Evolutionary conservation across 2,888 invertebrate species (phyloP).

Genomic region (Chalcosyrphus nemorum): DNA sequence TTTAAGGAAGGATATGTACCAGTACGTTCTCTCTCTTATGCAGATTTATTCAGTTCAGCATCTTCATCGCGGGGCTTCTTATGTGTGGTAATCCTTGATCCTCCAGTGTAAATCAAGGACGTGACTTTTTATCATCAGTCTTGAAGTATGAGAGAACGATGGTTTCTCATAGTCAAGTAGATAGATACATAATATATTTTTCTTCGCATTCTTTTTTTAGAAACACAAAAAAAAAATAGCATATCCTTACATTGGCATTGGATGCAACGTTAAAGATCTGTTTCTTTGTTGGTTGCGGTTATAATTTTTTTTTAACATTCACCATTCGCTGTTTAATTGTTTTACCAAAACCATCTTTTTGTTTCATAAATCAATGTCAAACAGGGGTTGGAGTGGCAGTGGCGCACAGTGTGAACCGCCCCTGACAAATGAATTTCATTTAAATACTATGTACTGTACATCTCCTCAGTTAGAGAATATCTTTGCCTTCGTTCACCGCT

Average conservation of each 20-base stretch:
- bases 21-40: conserved; percentile 16
- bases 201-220: neutral
- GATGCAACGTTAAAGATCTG: conserved; percentile 26
- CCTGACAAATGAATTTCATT: conserved; percentile 62
- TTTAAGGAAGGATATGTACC: neutral
- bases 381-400: neutral
- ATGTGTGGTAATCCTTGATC: conserved; percentile 49
- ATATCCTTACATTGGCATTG: conserved; percentile 57
- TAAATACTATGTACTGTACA: conserved; percentile 41
- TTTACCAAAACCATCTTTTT: conserved; percentile 31
- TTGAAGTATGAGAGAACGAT: conserved; percentile 3
- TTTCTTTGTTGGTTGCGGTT: conserved; percentile 16
- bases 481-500: neutral
- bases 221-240: neutral
- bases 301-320: conserved; percentile 56
- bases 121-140: conserved; percentile 57
- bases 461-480: conserved; percentile 27
- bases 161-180: conserved; percentile 27
- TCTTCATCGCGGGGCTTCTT: conserved; percentile 40
- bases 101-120: conserved; percentile 62
- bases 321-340: conserved; percentile 62
- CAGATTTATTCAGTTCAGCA: conserved; percentile 56
- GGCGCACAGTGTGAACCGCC: conserved; percentile 31
- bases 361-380: conserved; percentile 67
- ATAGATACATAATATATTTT: conserved; percentile 1